A percentile compares a stretch with the other conserved stretches of the same genome.
Conservation (phyloP, 2,797 vertebrate genomes). For the Pteronotus mesoamericanus region DNA sequence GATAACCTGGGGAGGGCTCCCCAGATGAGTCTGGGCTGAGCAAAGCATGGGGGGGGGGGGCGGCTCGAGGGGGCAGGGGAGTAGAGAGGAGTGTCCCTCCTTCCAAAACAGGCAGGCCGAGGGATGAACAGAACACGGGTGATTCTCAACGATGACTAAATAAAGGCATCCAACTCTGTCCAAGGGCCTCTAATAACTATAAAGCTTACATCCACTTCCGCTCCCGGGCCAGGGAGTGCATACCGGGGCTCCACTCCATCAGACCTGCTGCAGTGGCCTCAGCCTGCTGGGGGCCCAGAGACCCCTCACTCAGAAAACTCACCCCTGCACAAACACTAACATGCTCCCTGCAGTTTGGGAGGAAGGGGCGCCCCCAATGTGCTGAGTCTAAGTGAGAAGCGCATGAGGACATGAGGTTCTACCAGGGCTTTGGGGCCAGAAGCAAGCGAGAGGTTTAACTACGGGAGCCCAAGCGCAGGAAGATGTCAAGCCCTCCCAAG, state of each 20-base stretch:
- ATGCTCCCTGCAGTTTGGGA: not conserved
- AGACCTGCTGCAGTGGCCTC: not conserved
- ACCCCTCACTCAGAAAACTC: not conserved
- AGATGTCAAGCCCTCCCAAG: not conserved
- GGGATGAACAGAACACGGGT: not conserved
- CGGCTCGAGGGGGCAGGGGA: no score
- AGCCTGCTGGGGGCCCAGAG: not conserved
- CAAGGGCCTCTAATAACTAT: not conserved
- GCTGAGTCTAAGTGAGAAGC: not conserved
- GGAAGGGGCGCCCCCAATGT: not conserved
- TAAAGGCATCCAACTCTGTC: not conserved
- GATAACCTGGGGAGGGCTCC: not conserved
- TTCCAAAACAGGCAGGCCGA: not conserved
- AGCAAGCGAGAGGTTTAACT: not conserved
- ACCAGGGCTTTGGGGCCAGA: not conserved
- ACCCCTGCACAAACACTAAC: not conserved
- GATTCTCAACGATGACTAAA: not conserved
- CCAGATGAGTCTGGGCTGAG: slow-evolving; percentile 14
- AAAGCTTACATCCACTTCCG: not conserved
- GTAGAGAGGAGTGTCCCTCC: not conserved
- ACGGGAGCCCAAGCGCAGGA: not conserved
- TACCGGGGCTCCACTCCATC: not conserved
- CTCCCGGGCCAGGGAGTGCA: not conserved
- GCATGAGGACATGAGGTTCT: not conserved
- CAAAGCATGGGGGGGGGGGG: no score